Base-by-base conservation (phyloP, 2,888 invertebrate species). In the Beris morrisii region DNA sequence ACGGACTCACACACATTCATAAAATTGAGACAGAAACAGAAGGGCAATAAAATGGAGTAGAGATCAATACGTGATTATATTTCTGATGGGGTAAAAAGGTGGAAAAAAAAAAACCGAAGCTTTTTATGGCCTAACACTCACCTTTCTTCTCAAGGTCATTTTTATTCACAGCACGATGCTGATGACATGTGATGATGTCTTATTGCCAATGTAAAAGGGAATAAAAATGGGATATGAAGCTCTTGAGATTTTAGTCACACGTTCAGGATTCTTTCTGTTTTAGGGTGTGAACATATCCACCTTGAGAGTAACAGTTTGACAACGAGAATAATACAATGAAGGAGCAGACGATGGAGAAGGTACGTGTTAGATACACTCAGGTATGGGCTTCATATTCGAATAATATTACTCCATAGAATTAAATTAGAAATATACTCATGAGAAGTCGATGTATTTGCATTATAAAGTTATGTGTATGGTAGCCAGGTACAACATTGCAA, bases 151-250 rank as follows among this genome's bases (percentile, higher is more conserved):
- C 53, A 54, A 55, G 53, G 53, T 46, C 55, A 66, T 66, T 66
- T 59, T 48, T 53, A 66, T 66, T 66, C 66, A 61, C 54, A 54
- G n/a, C 66, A 66, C 68, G 68, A 44, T 45, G 46, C 30, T 45
- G 66, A 68, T 68, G 68, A 68, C 68, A 68, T 68, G 68, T 68
- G 68, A 68, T 68, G 68, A 68, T 68, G 68, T 63, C 66, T 68
- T 64, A 66, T 68, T 66, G 66, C 68, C 57, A 50, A 66, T 63
- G 65, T 68, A 55, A 64, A 68, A 66, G 61, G 53, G 65, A 57
- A 66, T 68, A 44, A 58, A 46, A 66, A 56, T 46, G 66, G 61
- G 56, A 45, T 50, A 58, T 58, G 43, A 50, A 28, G 45, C 32
- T 56, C 48, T 65, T 65, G 52, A 54, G 43, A 65, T 65, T 68